These are phyloP conservation scores for Florisuga fusca DNA, from an alignment of 2,797 vertebrate genomes.

Conservation along the genomic window DNA sequence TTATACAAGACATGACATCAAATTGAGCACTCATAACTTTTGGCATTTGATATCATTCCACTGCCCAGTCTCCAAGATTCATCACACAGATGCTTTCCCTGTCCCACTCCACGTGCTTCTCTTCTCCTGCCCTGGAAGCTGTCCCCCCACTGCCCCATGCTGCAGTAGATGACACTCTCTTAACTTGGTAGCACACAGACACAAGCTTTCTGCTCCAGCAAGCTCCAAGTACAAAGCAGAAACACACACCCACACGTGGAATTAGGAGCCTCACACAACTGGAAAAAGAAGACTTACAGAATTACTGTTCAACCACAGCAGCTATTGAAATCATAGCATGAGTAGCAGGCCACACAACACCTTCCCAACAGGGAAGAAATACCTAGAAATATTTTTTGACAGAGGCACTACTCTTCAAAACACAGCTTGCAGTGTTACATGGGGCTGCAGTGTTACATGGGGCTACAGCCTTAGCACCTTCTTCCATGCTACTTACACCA, in stretches of 20 bases:
- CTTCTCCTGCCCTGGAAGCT: neutral
- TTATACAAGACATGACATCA: neutral
- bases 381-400: neutral
- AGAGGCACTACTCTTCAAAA: neutral
- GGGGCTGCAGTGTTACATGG: rapidly evolving
- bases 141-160: neutral
- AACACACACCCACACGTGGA: neutral
- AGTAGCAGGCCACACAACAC: rapidly evolving
- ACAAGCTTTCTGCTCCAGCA: neutral
- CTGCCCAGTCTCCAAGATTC: neutral
- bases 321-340: rapidly evolving
- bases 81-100: neutral
- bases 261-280: neutral
- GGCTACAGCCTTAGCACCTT: rapidly evolving
- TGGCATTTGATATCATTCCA: neutral
- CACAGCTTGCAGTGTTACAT: rapidly evolving
- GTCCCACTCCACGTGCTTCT: neutral
- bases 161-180: neutral
- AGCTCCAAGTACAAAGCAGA: neutral
- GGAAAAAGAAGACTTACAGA: neutral
- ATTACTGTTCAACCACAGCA: neutral
- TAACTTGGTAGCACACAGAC: neutral
- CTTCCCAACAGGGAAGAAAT: rapidly evolving
- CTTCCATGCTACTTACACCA: rapidly evolving
- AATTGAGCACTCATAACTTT: neutral